A percentile compares a stretch with the other conserved stretches of the same genome.
phyloP scores from a whole-genome alignment of 1,140 invertebrate species.

The Tribolium castaneum region DNA sequence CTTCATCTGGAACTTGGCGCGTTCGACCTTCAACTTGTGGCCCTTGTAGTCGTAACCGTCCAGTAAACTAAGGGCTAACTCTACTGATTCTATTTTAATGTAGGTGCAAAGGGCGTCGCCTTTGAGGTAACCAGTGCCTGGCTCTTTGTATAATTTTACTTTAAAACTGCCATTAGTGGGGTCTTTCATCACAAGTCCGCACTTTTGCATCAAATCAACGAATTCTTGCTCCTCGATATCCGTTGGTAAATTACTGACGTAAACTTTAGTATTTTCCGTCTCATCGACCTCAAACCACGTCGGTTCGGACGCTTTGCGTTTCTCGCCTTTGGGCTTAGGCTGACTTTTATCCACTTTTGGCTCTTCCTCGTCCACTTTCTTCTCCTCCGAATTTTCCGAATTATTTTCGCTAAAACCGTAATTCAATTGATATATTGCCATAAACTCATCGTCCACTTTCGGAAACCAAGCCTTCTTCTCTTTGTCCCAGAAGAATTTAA shows the following conservation, averaged over 20 bases:
- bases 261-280: slow-evolving; percentile 96
- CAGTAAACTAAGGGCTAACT: slow-evolving; percentile 90
- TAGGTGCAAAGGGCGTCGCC: slow-evolving; percentile 98
- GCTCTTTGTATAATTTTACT: slow-evolving; percentile 93
- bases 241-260: slow-evolving; percentile 91
- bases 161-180: slow-evolving; percentile 86
- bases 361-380: slow-evolving; percentile 15
- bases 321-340: slow-evolving; percentile 53
- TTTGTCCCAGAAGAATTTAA: slow-evolving; percentile 91
- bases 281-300: slow-evolving; percentile 96
- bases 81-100: slow-evolving; percentile 96
- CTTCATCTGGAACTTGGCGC: slow-evolving; percentile 95
- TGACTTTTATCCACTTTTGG: slow-evolving; percentile 25
- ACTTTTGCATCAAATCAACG: slow-evolving; percentile 93
- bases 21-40: slow-evolving; percentile 87
- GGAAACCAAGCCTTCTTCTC: slow-evolving; percentile 95
- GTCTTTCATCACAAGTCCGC: slow-evolving; percentile 94
- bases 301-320: slow-evolving; percentile 66
- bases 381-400: slow-evolving; percentile 57
- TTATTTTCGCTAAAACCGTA: slow-evolving; percentile 87
- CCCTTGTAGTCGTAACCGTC: slow-evolving; percentile 89
- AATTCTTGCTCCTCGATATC: slow-evolving; percentile 93
- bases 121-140: slow-evolving; percentile 85
- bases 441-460: slow-evolving; percentile 96
- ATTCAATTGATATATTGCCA: slow-evolving; percentile 95